These are phyloP conservation scores for Paramormyrops hopkinsi DNA, from an alignment of 2,797 vertebrate species.

Conservation along the genomic window DNA sequence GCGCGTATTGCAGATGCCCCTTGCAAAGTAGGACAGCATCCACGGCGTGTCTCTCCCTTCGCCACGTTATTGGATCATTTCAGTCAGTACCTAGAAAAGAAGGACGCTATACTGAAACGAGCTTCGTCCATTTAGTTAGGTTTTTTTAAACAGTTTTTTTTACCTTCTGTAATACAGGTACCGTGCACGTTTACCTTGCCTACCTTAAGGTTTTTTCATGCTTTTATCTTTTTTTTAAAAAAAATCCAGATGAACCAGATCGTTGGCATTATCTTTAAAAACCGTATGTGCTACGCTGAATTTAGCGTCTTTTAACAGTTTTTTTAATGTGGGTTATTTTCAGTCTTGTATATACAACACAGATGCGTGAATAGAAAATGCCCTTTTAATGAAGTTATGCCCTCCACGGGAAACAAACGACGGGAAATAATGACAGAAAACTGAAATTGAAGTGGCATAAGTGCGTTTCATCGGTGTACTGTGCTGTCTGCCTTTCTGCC, in stretches of 20 bases:
- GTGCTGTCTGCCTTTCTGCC: neutral
- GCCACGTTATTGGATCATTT: constrained; percentile 27
- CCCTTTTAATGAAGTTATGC: neutral
- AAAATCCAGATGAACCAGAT: neutral
- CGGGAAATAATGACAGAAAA: neutral
- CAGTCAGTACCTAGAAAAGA: constrained; percentile 10
- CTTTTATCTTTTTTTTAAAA: neutral
- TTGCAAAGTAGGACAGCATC: constrained; percentile 32
- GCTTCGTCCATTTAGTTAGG: neutral
- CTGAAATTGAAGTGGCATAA: neutral
- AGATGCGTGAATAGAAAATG: neutral
- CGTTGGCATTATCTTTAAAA: neutral
- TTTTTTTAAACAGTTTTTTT: neutral
- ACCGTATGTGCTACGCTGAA: neutral
- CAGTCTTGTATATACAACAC: neutral
- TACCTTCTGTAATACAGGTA: neutral
- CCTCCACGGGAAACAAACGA: neutral
- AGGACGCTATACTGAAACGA: constrained; percentile 30
- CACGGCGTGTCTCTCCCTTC: constrained; percentile 27
- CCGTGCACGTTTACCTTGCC: neutral
- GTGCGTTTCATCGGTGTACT: neutral
- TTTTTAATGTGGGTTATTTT: neutral
- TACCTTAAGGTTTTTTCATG: neutral
- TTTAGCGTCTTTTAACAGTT: neutral
- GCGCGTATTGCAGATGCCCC: constrained; percentile 33